These are phyloP conservation scores for Mionectes olivaceus DNA, from an alignment of 2,797 vertebrate species.

Conservation along the genomic window DNA sequence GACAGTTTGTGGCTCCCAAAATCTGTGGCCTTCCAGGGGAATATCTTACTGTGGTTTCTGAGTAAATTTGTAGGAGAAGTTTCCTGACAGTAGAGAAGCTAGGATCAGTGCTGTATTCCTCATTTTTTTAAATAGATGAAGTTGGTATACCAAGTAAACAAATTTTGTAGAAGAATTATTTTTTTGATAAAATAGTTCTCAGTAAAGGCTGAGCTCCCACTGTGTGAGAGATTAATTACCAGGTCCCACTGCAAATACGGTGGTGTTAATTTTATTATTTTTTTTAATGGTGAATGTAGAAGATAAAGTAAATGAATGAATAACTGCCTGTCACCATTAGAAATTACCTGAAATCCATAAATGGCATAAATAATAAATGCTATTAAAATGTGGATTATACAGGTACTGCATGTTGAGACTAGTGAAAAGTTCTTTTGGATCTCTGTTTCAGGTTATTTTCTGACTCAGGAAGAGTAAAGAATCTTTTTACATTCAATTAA, in stretches of 20 bases:
- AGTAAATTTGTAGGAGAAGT: not conserved
- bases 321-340: not conserved
- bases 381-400: not conserved
- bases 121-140: not conserved
- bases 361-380: not conserved
- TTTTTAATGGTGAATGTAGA: not conserved
- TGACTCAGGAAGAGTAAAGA: not conserved
- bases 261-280: not conserved
- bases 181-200: not conserved
- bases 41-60: not conserved
- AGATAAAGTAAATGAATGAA: not conserved
- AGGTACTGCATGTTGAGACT: not conserved
- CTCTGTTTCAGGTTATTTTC: not conserved
- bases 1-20: accelerated
- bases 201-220: not conserved
- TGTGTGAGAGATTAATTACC: not conserved
- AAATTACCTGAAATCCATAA: not conserved
- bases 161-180: not conserved
- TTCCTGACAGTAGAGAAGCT: not conserved
- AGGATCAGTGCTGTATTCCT: not conserved
- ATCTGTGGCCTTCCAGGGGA: not conserved
- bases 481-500: not conserved
- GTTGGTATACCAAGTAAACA: not conserved
- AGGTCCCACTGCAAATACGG: not conserved
- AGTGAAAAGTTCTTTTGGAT: not conserved